These are phyloP conservation scores for Neomonachus schauinslandi DNA, from an alignment of 2,113 vertebrate genomes.

Conservation along the genomic window DNA sequence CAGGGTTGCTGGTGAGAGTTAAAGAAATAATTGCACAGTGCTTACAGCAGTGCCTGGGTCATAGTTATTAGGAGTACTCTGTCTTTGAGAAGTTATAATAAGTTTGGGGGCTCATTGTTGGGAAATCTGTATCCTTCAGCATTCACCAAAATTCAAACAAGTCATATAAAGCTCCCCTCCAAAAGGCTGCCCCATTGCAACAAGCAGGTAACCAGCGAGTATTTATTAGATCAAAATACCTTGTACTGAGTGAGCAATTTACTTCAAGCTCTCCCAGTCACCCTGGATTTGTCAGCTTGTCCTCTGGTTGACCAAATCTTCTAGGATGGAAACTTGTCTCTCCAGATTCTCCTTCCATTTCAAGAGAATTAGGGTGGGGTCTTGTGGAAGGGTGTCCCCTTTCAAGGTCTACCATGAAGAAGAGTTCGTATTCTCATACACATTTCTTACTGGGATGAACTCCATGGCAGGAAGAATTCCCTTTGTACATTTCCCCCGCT, in stretches of 20 bases:
- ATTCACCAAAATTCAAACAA: neutral
- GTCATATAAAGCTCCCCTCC: neutral
- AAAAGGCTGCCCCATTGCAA: neutral
- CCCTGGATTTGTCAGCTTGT: slow-evolving; percentile 7
- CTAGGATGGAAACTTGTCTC: slow-evolving; percentile 54
- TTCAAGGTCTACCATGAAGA: neutral
- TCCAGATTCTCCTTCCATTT: slow-evolving; percentile 24
- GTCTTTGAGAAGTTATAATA: neutral
- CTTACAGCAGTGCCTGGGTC: neutral
- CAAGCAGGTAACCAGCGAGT: neutral
- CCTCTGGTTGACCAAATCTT: slow-evolving; percentile 52
- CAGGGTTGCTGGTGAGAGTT: neutral
- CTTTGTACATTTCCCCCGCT: neutral
- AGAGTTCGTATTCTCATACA: neutral
- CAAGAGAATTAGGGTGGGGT: neutral
- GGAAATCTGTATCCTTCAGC: neutral
- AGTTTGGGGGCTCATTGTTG: neutral
- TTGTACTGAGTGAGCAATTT: neutral
- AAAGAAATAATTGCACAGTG: neutral
- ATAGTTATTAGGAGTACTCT: neutral
- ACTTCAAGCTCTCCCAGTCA: neutral
- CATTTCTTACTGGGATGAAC: slow-evolving; percentile 1
- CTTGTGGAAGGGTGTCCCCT: neutral
- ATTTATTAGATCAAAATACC: slow-evolving; percentile 44
- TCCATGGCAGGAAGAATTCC: neutral